Evolutionary conservation across 2,888 invertebrate species (phyloP).

Genomic region (Limnephilus auricula): DNA sequence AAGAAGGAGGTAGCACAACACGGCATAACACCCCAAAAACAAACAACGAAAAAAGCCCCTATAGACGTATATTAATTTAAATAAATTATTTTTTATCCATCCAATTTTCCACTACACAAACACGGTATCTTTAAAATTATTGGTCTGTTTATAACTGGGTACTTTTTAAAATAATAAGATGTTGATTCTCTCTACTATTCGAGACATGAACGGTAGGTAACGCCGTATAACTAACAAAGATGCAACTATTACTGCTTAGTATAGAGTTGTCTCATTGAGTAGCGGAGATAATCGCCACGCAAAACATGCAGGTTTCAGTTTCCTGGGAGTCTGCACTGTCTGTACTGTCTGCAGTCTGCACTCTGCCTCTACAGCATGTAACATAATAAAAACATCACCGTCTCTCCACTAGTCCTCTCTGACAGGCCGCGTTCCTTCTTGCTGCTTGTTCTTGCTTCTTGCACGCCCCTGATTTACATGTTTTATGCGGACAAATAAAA

Average conservation of each 20-base stretch:
- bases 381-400: background rate
- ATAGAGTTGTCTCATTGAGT: background rate
- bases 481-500: background rate
- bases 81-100: no score
- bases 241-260: background rate
- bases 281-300: background rate
- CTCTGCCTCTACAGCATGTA: background rate
- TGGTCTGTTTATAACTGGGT: background rate
- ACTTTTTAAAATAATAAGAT: background rate
- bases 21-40: no score
- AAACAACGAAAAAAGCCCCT: no score
- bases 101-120: no score
- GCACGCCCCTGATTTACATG: background rate
- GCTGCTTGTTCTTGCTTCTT: background rate
- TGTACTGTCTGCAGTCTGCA: no score
- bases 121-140: no score
- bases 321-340: background rate
- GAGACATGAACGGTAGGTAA: background rate
- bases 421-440: background rate
- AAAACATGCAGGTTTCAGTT: background rate
- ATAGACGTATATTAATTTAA: no score
- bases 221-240: no score
- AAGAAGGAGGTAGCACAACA: no score
- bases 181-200: background rate
- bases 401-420: background rate